Evolutionary conservation across 2,797 vertebrate species (phyloP).

Genomic region (Cyclura pinguis): DNA sequence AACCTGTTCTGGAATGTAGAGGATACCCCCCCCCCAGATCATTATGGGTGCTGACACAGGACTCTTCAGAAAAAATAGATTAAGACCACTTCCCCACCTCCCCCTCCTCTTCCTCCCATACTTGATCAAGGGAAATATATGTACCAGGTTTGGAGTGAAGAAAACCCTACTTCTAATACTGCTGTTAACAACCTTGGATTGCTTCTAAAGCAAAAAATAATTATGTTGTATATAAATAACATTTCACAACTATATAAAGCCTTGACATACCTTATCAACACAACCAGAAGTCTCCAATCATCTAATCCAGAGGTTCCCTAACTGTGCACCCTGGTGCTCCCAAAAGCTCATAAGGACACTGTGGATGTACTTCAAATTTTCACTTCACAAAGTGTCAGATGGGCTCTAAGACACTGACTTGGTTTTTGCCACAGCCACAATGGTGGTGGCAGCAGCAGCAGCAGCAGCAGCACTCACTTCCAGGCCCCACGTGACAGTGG

Average conservation of each 20-base stretch:
- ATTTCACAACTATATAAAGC: background rate
- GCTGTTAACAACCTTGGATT: background rate
- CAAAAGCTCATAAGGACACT: no score
- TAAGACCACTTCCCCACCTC: background rate
- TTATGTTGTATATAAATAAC: background rate
- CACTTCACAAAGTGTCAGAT: no score
- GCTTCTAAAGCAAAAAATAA: background rate
- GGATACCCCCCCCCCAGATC: background rate
- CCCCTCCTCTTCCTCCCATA: no score
- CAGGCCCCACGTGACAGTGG: no score
- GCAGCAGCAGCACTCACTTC: no score
- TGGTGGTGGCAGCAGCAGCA: no score
- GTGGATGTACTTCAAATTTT: no score
- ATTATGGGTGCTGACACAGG: background rate
- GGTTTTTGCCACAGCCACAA: no score
- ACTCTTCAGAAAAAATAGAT: background rate
- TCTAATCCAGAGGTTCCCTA: background rate
- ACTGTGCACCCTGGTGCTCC: no score
- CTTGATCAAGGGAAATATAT: no score
- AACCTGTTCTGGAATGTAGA: background rate
- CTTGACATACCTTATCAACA: background rate
- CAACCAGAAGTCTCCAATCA: background rate
- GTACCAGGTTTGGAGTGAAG: no score
- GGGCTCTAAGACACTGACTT: no score
- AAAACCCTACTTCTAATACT: background rate